A percentile compares a stretch with the other conserved stretches of the same genome.
Evolutionary conservation across 2,888 invertebrate genomes (phyloP).

Genomic region (Oeneis ivallda): DNA sequence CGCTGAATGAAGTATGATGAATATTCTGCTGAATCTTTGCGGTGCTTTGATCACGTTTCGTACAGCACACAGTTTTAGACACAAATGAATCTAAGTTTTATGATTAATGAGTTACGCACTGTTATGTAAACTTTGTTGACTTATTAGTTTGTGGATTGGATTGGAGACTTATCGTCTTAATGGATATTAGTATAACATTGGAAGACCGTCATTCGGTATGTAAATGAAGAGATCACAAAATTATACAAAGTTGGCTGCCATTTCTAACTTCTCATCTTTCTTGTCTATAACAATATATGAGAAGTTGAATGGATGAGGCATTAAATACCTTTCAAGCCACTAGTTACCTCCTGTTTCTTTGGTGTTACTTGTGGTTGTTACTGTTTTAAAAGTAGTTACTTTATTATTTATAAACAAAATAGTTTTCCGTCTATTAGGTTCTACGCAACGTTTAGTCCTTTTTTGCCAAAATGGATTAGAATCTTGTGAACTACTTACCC

Average conservation of each 20-base stretch:
- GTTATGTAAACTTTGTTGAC: constrained; percentile 28
- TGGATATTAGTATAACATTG: constrained; percentile 26
- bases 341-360: constrained; percentile 46
- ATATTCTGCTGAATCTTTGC: constrained; percentile 16
- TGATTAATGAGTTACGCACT: constrained; percentile 33
- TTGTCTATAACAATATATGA: constrained; percentile 70
- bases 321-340: constrained; percentile 46
- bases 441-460: constrained; percentile 66
- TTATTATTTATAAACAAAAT: constrained; percentile 78
- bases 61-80: constrained; percentile 34
- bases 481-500: constrained; percentile 73
- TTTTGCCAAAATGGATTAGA: constrained; percentile 77
- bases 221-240: constrained; percentile 59
- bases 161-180: constrained; percentile 23
- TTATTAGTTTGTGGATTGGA: constrained; percentile 35
- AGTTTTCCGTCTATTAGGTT: constrained; percentile 76
- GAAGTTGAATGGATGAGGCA: constrained; percentile 53
- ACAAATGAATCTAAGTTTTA: constrained; percentile 32
- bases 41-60: constrained; percentile 22
- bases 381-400: constrained; percentile 57
- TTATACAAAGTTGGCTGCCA: constrained; percentile 56
- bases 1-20: constrained; percentile 13
- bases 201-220: constrained; percentile 36
- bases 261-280: constrained; percentile 62
- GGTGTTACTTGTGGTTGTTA: constrained; percentile 50